Evolutionary conservation across 2,797 vertebrate genomes (phyloP), one percentile per base, ranked within the genome.

Genomic region (Microctenopoma steveboyesi): DNA sequence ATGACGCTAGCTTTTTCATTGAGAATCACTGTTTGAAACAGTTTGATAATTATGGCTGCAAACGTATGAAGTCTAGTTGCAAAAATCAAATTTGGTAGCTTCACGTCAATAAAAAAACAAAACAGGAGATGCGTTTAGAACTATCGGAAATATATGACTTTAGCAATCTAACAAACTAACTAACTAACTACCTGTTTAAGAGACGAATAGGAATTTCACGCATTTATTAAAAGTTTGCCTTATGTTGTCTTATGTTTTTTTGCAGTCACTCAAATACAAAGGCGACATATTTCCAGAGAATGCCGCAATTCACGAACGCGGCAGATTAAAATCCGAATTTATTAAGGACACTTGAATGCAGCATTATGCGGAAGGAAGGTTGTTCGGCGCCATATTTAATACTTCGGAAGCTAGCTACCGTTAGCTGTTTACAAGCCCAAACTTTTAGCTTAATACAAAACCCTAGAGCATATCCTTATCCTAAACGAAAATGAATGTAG

Each of bases 401-500:
- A 86, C 82, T 72, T 8, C 67, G 46, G 40, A 70, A 47, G 77
- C 78, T 89, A 83, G 76, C 33, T 76, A 80, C 46, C 74, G 55
- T 89, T 90, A 81, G 79, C 81, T 81, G 43, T 72, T 79, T 69
- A 52, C 47, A 28, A 84, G 46, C 28, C 4, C 37, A 56, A 85
- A 82, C 75, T 83, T 81, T 76, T 9, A 53, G 39, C 42, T 57
- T 49, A 3, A 53, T 16, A 28, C 50, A 0, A 51, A 70, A 46
- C 65, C 48, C 25, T 14, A 15, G 42, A 66, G 5, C 13, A 69
- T 39, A 12, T 28, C 28, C 5, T 46, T 3, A 61, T 3, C 16
- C 27, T 22, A 4, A 27, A 7, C 51, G 0, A 90, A 81, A 16
- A 99, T 99, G 97, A 99, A 95, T 43, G 96, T 97, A 18, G 94